Conservation (phyloP, 2,888 invertebrate genomes). For the Amiota communis region DNA sequence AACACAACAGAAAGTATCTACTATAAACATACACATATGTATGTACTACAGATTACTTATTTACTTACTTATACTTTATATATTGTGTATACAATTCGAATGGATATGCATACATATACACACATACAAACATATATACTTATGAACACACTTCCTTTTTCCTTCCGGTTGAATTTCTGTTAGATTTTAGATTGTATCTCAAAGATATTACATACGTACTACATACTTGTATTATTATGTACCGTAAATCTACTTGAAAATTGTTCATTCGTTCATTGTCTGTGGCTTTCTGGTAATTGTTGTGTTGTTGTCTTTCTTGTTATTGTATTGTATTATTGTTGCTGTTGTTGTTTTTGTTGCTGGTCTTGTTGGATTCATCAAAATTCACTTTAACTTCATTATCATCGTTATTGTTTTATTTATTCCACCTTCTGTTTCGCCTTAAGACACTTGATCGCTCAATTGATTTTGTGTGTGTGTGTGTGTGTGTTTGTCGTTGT, state of each 20-base stretch:
- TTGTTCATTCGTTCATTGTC: slow-evolving; percentile 38
- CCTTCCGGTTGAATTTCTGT: background rate
- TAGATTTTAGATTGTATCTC: background rate
- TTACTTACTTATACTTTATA: background rate
- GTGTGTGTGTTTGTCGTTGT: slow-evolving; percentile 3
- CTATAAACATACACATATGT: too few species aligned
- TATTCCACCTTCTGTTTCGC: slow-evolving; percentile 73
- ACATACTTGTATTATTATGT: background rate
- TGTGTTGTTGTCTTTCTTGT: background rate
- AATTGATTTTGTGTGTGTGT: slow-evolving; percentile 65
- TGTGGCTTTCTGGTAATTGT: slow-evolving; percentile 19
- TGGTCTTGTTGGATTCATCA: slow-evolving; percentile 60
- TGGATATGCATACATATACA: background rate
- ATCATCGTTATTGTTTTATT: slow-evolving; percentile 72
- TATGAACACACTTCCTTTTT: slow-evolving; percentile 9
- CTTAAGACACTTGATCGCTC: slow-evolving; percentile 72
- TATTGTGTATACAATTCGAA: background rate
- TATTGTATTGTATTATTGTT: background rate
- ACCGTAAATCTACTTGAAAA: slow-evolving; percentile 12
- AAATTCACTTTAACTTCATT: slow-evolving; percentile 73
- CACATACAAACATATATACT: background rate
- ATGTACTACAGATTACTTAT: too few species aligned
- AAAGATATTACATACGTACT: background rate
- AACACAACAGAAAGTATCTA: too few species aligned
- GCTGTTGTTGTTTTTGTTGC: slow-evolving; percentile 25